Base-by-base conservation (phyloP, 1,140 invertebrate species). In the Lithobius niger region DNA sequence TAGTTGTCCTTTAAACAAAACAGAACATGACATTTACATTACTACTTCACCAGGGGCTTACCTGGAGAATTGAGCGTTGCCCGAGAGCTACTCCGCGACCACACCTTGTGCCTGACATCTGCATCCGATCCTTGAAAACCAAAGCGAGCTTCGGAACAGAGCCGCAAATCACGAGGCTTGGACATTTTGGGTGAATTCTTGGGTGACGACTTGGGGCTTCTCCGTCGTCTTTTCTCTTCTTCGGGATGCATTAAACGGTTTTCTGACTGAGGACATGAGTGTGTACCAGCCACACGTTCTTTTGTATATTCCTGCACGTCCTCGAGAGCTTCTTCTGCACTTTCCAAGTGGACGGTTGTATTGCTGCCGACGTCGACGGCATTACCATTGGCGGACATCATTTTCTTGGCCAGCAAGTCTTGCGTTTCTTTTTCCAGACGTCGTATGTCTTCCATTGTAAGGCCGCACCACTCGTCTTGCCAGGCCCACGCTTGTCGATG, bases 401-500 rank as follows among this genome's bases (percentile, higher is more conserved):
- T 97, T 73, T 87, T 95, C 61, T 81, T 79, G 62, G 91, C 86
- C 19, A 98, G 71, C 0, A 86, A 85, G 57, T 88, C 71, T 64
- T 97, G 89, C 0, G 95, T 97, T 74, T 99, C 90, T 55, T 80
- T 75, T 71, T 99, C 97, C 58, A 99, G 83, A 69, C 86, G 82
- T 57, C 97, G 77, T 55, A 99, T 98, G 69, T 99, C 93, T 58
- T 91, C 90, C 80, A 99, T 97, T 21, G 88, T 92, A 6, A 99
- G 74, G 13, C 92, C 93, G 67, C 85, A 76, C 91, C 94, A 99
- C 72, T 99, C 97, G 71, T 99, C 97, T 72, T 99, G 95, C 97
- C 97, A 99, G 42, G 88, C 89, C 97, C 97, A 99, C 0, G 96
- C 97, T 75, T 99, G 96, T 47, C 91, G 78, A 74, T 99, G 97